phyloP scores from a whole-genome alignment of 30 jellyfish, hydroid and myxozoan genomes.

The Morbakka virulenta region DNA sequence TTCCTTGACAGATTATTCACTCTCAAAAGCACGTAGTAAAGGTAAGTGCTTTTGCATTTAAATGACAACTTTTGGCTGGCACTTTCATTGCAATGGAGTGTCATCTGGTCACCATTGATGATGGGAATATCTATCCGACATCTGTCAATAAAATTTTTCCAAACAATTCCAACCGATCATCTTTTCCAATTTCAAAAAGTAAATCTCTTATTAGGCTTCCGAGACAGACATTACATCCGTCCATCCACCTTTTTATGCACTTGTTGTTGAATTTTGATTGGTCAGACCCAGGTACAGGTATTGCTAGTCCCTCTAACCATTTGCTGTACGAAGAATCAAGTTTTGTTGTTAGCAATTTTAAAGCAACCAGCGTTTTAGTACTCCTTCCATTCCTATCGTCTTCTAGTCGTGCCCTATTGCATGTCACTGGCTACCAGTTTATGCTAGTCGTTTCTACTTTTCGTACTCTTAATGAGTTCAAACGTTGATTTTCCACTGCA shows the following conservation, averaged over 20 bases:
- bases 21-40: slow-evolving; percentile 38
- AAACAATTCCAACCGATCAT: slow-evolving; percentile 33
- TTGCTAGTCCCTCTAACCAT: slow-evolving; percentile 7
- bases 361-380: slow-evolving; percentile 12
- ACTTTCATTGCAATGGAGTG: too few relatives aligned
- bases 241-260: slow-evolving; percentile 50
- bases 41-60: slow-evolving; percentile 11
- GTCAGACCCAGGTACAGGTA: slow-evolving; percentile 17
- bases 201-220: slow-evolving; percentile 63
- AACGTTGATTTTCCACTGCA: too few relatives aligned
- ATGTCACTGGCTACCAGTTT: too few relatives aligned
- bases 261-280: slow-evolving; percentile 14
- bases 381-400: too few relatives aligned
- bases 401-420: too few relatives aligned
- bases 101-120: slow-evolving; percentile 47
- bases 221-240: slow-evolving; percentile 48
- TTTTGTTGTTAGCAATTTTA: slow-evolving; percentile 3
- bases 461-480: too few relatives aligned
- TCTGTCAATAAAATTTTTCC: slow-evolving; percentile 41
- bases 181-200: slow-evolving; percentile 37
- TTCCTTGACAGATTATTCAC: slow-evolving; percentile 18
- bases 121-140: slow-evolving; percentile 35
- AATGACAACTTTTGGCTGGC: slow-evolving; percentile 16
- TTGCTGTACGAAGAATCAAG: slow-evolving; percentile 5
- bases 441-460: too few relatives aligned